Evolutionary conservation across 2,888 invertebrate species (phyloP).

Genomic region (Pyrgus malvae): DNA sequence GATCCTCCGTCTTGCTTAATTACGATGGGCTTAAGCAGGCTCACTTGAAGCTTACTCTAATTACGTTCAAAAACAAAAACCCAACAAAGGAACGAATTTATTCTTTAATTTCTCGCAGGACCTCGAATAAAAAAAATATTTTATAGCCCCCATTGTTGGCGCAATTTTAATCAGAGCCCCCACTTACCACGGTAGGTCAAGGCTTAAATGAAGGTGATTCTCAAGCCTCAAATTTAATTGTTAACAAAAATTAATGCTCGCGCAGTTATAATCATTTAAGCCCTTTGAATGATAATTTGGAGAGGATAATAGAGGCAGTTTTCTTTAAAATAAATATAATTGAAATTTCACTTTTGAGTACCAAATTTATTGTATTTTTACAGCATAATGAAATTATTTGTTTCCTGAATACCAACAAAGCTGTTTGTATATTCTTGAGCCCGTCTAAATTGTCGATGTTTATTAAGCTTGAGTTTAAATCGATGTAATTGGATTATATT

Average conservation of each 20-base stretch:
- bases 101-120: slow-evolving; percentile 67
- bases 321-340: too few relatives aligned
- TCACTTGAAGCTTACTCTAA: slow-evolving; percentile 65
- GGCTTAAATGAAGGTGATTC: slow-evolving; percentile 18
- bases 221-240: slow-evolving; percentile 13
- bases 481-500: too few relatives aligned
- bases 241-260: slow-evolving; percentile 15
- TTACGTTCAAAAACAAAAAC: slow-evolving; percentile 73
- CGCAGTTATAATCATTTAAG: not conserved
- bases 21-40: slow-evolving; percentile 59
- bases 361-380: too few relatives aligned
- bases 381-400: too few relatives aligned
- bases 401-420: too few relatives aligned
- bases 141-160: slow-evolving; percentile 35
- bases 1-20: slow-evolving; percentile 71
- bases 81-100: slow-evolving; percentile 66
- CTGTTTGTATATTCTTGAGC: too few relatives aligned
- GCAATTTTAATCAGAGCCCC: slow-evolving; percentile 51
- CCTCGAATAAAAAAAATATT: slow-evolving; percentile 58
- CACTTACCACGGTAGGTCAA: not conserved
- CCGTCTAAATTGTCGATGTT: too few relatives aligned
- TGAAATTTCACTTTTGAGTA: too few relatives aligned
- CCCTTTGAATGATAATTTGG: not conserved
- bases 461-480: too few relatives aligned
- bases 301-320: not conserved